Conservation (phyloP, 2,888 invertebrate species). For the Mallateleia sp. region DNA sequence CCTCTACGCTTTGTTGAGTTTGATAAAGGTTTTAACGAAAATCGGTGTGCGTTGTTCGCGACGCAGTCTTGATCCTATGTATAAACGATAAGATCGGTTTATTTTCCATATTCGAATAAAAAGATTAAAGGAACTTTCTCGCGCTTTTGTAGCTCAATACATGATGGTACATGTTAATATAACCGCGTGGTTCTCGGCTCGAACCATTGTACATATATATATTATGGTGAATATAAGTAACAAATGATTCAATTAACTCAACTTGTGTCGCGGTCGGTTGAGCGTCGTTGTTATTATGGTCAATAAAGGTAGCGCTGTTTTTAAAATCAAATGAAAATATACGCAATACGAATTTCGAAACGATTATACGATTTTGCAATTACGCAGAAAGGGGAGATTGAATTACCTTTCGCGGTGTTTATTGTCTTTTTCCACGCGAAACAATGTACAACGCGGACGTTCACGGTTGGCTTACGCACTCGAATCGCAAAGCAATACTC, state of each 20-base stretch:
- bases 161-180: background rate
- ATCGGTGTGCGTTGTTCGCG: background rate
- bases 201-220: constrained; percentile 49
- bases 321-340: constrained; percentile 54
- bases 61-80: constrained; percentile 7
- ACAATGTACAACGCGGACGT: background rate
- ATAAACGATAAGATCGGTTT: constrained; percentile 12
- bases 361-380: constrained; percentile 51
- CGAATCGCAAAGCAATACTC: constrained; percentile 41
- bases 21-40: background rate
- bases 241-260: constrained; percentile 19
- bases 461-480: background rate
- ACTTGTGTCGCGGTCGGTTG: constrained; percentile 46
- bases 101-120: background rate
- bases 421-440: constrained; percentile 31
- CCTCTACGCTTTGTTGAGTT: background rate
- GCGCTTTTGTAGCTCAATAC: constrained; percentile 7
- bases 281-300: constrained; percentile 44
- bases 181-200: background rate
- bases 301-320: constrained; percentile 59
- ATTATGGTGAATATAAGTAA: background rate
- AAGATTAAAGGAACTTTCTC: background rate
- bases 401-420: constrained; percentile 24
- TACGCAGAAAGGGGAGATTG: background rate
- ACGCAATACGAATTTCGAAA: constrained; percentile 62